Evolutionary conservation across 2,888 invertebrate genomes (phyloP).

Genomic region (Rhagonycha fulva): DNA sequence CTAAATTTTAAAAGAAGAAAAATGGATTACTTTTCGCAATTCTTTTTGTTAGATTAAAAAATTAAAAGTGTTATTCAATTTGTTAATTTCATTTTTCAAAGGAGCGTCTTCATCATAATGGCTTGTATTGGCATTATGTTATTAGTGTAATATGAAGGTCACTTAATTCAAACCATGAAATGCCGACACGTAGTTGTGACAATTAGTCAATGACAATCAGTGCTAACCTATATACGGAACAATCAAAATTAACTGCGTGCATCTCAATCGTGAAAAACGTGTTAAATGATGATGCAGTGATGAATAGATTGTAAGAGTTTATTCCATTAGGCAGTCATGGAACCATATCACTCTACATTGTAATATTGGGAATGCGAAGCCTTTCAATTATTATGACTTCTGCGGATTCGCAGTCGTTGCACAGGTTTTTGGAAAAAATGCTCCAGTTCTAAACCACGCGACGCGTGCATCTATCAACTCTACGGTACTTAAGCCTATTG

Average conservation of each 20-base stretch:
- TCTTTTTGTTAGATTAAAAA: not conserved
- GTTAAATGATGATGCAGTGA: not conserved
- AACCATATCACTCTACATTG: not conserved
- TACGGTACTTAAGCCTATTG: not conserved
- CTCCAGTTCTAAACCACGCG: not conserved
- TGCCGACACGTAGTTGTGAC: conserved; percentile 25
- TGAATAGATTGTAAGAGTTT: not conserved
- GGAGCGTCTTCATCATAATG: not conserved
- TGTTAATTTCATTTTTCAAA: not conserved
- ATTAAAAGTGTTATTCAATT: not conserved
- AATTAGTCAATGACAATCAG: conserved; percentile 25
- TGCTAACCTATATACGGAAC: conserved; percentile 16
- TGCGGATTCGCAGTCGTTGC: not conserved
- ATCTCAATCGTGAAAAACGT: conserved; percentile 10
- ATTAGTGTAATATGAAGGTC: conserved; percentile 18
- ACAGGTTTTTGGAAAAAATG: not conserved
- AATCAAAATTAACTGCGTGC: conserved; percentile 8
- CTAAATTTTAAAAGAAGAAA: not conserved
- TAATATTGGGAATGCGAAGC: not conserved
- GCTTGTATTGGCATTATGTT: not conserved
- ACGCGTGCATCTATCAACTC: not conserved
- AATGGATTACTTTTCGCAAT: not conserved
- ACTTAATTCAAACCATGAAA: conserved; percentile 28
- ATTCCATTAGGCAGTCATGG: not conserved
- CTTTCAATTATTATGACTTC: not conserved